Base-by-base conservation (phyloP, 2,888 invertebrate species). In the Ectemnius lituratus region DNA sequence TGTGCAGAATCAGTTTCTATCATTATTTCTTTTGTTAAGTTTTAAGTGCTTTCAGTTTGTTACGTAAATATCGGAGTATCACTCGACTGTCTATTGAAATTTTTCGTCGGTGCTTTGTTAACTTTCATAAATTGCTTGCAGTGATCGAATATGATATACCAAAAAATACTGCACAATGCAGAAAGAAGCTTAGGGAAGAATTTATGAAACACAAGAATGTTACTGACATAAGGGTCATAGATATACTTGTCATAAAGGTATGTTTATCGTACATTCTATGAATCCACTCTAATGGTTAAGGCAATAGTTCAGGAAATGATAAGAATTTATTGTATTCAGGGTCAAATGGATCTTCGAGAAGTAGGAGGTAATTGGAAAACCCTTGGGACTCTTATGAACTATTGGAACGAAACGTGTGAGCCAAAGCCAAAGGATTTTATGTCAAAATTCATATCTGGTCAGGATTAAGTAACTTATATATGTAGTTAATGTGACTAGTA, bases 291-390 rank as follows among this genome's bases (percentile, higher is more conserved):
- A 18, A 2, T 37, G 23, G 37, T 45, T 18, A 0, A 57, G n/a
- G 23, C 16, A 1, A 27, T 37, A 13, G 49, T 62, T 2, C 13
- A 20, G 16, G 28, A 58, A 20, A 59, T 56, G 46, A 59, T 49
- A 59, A 59, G 60, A 13, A 57, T 47, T 3, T 56, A 47, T 63
- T 83, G 75, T 91, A 93, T 13, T 76, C 88, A 97, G 97, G 98
- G 98, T 62, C 98, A 98, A 94, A 97, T 98, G 97, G 98, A 98
- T 87, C 92, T 99, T 23, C 95, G 96, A 88, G 98, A 99, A 92
- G 93, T 95, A 0, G 95, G 95, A 0, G 93, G 96, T 79, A 93
- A 94, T 69, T 98, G 98, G 97, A 98, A 98, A 90, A 97, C 97
- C 87, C 95, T 95, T 82, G 94, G 95, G 13, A 96, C 97, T 87